Evolutionary conservation across 1,140 invertebrate species (phyloP).

Genomic region (Dendroctonus valens): DNA sequence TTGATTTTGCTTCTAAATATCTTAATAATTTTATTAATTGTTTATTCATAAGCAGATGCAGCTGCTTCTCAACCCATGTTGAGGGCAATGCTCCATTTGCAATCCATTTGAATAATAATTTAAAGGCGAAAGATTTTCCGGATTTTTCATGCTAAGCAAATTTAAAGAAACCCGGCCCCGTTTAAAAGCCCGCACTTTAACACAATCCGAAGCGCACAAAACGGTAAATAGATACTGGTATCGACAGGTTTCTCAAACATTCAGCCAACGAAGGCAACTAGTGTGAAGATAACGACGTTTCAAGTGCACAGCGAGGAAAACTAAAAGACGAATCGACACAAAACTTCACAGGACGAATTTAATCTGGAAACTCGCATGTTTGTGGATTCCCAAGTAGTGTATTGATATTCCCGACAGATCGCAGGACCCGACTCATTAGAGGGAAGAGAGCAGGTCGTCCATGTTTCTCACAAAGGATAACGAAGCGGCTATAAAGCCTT

Average conservation of each 20-base stretch:
- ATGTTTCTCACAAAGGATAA: constrained; percentile 40
- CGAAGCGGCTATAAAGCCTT: constrained; percentile 43
- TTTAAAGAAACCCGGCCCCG: no score
- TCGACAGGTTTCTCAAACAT: constrained; percentile 16
- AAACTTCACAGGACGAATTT: constrained; percentile 49
- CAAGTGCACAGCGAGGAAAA: constrained; percentile 46
- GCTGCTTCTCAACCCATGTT: no score
- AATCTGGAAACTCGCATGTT: constrained; percentile 46
- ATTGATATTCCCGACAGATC: constrained; percentile 48
- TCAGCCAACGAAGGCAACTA: constrained; percentile 26
- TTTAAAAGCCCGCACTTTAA: background rate
- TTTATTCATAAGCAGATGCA: no score
- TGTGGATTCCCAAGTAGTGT: constrained; percentile 51
- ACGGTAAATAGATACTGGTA: constrained; percentile 9
- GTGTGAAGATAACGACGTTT: constrained; percentile 50
- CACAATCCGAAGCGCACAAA: constrained; percentile 1
- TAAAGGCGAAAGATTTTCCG: no score
- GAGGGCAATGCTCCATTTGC: no score
- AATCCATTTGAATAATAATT: no score
- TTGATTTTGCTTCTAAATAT: no score
- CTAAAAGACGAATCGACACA: constrained; percentile 50
- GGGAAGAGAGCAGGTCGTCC: constrained; percentile 11
- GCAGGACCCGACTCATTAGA: constrained; percentile 42
- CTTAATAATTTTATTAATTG: no score
- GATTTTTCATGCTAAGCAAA: no score